Evolutionary conservation across 1,140 invertebrate genomes (phyloP).

Genomic region (Galleria mellonella): DNA sequence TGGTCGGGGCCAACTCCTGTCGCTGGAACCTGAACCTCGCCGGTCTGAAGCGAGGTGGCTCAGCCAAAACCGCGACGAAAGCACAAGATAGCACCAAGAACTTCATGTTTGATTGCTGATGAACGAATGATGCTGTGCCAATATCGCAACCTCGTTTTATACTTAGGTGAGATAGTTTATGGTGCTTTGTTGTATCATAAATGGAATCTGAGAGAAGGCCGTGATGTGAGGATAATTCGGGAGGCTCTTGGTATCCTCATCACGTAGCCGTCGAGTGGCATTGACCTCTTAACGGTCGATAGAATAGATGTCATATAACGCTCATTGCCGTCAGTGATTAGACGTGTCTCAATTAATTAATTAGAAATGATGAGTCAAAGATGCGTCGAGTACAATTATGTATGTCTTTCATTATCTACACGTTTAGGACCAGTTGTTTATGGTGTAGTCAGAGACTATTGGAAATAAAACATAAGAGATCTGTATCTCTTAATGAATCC

Average conservation of each 20-base stretch:
- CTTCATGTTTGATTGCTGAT: constrained; percentile 40
- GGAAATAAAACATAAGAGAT: no score
- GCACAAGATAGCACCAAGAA: constrained; percentile 30
- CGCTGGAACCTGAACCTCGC: constrained; percentile 60
- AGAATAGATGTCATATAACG: constrained; percentile 4
- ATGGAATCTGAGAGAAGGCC: constrained; percentile 35
- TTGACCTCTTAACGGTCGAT: constrained; percentile 30
- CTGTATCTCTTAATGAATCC: no score
- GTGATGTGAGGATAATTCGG: constrained; percentile 19
- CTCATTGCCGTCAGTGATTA: constrained; percentile 10
- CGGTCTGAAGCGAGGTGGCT: constrained; percentile 52
- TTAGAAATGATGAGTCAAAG: neutral
- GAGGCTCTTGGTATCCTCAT: constrained; percentile 11
- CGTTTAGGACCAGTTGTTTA: no score
- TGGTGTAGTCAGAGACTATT: no score
- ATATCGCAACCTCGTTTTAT: constrained; percentile 34
- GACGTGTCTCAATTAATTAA: constrained; percentile 12
- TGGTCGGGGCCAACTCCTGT: constrained; percentile 47
- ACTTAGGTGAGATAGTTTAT: constrained; percentile 37
- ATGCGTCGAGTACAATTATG: no score
- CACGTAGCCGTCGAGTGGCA: constrained; percentile 32
- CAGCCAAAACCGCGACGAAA: constrained; percentile 34
- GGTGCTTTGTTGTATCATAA: constrained; percentile 58
- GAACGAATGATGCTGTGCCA: constrained; percentile 27
- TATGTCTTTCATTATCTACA: no score